Percentiles rank a stretch among this genome's conserved stretches.
These are phyloP conservation scores for Rousettus leschenaultii DNA, from an alignment of 2,113 vertebrate species.

Conservation along the genomic window DNA sequence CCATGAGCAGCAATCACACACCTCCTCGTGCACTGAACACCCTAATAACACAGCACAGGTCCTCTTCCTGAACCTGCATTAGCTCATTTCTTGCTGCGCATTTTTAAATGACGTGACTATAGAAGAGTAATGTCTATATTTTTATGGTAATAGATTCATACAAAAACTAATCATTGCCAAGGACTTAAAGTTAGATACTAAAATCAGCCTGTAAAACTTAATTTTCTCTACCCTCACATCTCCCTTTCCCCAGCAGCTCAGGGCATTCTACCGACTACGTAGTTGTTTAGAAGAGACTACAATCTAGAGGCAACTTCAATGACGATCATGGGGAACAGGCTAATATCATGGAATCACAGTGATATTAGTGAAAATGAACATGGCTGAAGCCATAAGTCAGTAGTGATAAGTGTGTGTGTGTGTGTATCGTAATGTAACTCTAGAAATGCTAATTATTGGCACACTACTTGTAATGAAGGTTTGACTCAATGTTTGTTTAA, in stretches of 20 bases:
- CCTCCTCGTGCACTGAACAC: accelerated
- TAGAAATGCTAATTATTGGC: background rate
- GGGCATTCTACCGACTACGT: background rate
- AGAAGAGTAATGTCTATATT: background rate
- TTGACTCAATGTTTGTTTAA: background rate
- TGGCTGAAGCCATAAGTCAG: background rate
- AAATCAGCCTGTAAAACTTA: background rate
- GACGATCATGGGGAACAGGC: too few relatives aligned
- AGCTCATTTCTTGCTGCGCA: background rate
- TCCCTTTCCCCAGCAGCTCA: background rate
- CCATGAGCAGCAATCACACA: background rate
- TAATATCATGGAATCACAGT: background rate
- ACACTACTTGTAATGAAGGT: background rate
- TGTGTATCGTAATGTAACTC: background rate
- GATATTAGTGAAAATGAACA: background rate
- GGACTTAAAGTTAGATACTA: background rate
- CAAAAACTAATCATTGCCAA: background rate
- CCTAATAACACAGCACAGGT: background rate
- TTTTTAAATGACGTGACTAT: background rate
- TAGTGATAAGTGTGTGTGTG: background rate
- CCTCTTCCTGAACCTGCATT: background rate
- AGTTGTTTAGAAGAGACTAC: background rate
- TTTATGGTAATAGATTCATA: background rate
- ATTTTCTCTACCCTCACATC: background rate
- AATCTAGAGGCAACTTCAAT: background rate